Conservation (phyloP, 2,797 vertebrate genomes). For the Trachops cirrhosus region DNA sequence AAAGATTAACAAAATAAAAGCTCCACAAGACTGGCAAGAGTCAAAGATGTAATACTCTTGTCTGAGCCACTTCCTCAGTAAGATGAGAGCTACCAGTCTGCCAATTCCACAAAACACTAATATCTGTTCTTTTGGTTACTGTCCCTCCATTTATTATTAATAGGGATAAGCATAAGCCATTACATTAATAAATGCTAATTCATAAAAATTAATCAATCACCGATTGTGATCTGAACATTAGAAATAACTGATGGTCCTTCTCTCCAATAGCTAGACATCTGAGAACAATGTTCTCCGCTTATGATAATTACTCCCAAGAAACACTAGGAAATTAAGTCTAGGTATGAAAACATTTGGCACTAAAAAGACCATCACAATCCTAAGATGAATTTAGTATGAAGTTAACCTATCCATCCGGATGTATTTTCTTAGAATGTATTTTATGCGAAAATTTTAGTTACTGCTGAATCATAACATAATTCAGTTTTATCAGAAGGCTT, state of each 20-base stretch:
- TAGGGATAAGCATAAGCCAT: not conserved
- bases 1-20: not conserved
- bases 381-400: not conserved
- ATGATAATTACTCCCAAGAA: not conserved
- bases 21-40: not conserved
- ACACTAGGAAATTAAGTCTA: not conserved
- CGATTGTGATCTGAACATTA: not conserved
- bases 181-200: not conserved
- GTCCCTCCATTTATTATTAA: not conserved
- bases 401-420: not conserved
- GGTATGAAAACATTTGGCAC: not conserved
- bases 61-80: not conserved
- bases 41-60: not conserved
- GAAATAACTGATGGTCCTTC: not conserved
- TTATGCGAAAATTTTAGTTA: not conserved
- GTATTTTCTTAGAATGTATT: constrained; percentile 15
- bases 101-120: not conserved
- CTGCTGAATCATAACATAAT: not conserved
- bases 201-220: not conserved
- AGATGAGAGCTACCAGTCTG: not conserved
- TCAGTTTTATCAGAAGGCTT: not conserved
- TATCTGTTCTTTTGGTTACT: not conserved
- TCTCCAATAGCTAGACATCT: not conserved
- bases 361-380: not conserved
- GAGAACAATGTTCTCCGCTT: not conserved